Conservation (phyloP, 2,113 vertebrate genomes). For the Gallinago media region DNA sequence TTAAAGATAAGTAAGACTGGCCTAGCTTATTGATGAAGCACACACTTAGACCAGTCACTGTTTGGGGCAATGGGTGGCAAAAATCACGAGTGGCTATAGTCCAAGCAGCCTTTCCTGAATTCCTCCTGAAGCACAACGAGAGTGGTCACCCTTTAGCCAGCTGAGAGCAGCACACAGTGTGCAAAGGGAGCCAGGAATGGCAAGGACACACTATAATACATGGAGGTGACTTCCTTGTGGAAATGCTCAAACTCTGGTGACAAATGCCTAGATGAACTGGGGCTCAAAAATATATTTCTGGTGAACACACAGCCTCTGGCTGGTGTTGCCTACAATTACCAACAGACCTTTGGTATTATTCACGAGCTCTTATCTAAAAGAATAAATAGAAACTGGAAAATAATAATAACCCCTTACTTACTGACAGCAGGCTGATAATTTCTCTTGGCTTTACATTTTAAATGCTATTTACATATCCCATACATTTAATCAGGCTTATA, state of each 20-base stretch:
- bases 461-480: neutral
- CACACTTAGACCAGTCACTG: fast-evolving
- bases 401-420: neutral
- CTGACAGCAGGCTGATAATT: neutral
- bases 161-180: neutral
- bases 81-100: neutral
- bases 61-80: neutral
- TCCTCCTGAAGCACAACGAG: neutral
- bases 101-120: neutral
- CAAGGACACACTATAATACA: neutral
- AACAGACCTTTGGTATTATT: neutral
- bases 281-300: neutral
- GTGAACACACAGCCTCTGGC: neutral
- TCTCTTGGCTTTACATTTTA: neutral
- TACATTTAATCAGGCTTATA: neutral
- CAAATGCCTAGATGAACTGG: neutral
- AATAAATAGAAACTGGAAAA: neutral
- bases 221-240: neutral
- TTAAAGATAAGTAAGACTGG: neutral
- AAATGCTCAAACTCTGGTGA: neutral
- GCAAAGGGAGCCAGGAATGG: neutral
- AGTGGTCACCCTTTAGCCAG: neutral
- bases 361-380: neutral
- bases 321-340: neutral
- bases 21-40: neutral